Conservation (phyloP, 1,140 invertebrate genomes). For the Pteromalus puparum region DNA sequence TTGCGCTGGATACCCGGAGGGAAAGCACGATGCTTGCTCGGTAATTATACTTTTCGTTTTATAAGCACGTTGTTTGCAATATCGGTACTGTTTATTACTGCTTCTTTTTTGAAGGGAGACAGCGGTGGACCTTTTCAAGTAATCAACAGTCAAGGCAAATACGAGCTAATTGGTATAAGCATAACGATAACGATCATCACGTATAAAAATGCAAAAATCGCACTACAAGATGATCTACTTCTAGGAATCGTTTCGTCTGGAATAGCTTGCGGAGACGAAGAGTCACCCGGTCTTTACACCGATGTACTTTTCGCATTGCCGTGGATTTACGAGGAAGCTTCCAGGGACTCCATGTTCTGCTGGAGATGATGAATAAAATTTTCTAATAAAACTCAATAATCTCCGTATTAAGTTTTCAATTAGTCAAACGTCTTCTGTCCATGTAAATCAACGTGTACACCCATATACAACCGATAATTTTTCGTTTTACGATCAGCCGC, state of each 20-base stretch:
- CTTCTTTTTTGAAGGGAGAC: neutral
- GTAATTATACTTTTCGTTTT: conserved; percentile 56
- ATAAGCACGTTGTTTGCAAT: no score
- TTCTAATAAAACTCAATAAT: neutral
- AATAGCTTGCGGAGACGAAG: conserved; percentile 64
- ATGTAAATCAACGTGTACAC: no score
- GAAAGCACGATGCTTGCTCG: conserved; percentile 73
- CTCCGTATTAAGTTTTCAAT: no score
- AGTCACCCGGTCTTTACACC: conserved; percentile 69
- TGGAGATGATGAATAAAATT: conserved; percentile 48
- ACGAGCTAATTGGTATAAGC: neutral
- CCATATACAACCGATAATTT: no score
- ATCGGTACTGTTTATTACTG: no score
- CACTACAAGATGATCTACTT: neutral
- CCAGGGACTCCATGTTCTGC: conserved; percentile 67
- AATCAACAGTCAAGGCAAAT: neutral
- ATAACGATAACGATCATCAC: neutral
- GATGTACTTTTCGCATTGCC: conserved; percentile 73
- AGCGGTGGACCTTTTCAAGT: conserved; percentile 23
- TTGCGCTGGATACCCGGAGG: conserved; percentile 70
- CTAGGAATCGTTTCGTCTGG: neutral
- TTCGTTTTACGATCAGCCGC: no score
- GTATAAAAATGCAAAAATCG: neutral
- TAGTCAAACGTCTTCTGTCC: no score
- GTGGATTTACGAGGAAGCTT: conserved; percentile 75